These are phyloP conservation scores for Gerris lacustris DNA, from an alignment of 2,888 invertebrate genomes.

Conservation along the genomic window DNA sequence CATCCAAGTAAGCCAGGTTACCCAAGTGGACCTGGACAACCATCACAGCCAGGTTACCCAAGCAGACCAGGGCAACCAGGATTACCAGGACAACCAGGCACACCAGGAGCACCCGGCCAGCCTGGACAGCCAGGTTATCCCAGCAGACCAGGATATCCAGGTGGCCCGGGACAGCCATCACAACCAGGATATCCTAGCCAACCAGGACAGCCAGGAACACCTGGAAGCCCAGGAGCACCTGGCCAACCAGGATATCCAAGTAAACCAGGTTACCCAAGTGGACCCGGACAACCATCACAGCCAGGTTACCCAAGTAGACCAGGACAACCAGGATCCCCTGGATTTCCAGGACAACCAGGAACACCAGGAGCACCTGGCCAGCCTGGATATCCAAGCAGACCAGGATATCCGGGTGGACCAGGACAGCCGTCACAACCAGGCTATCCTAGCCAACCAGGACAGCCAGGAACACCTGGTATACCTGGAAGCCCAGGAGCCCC, in stretches of 20 bases:
- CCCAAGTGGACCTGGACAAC: constrained; percentile 25
- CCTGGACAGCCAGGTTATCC: constrained; percentile 26
- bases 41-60: constrained; percentile 32
- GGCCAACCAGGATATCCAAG: constrained; percentile 32
- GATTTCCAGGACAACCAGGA: constrained; percentile 28
- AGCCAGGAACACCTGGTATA: constrained; percentile 22
- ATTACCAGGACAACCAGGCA: constrained; percentile 32
- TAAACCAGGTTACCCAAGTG: constrained; percentile 32
- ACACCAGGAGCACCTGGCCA: constrained; percentile 27
- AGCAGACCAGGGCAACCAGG: constrained; percentile 33
- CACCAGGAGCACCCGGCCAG: constrained; percentile 32
- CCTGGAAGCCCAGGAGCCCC: constrained; percentile 27
- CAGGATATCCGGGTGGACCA: constrained; percentile 25
- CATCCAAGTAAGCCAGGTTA: constrained; percentile 34
- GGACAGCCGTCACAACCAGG: constrained; percentile 24
- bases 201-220: constrained; percentile 27
- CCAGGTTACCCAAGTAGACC: constrained; percentile 17
- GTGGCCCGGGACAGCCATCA: constrained; percentile 28
- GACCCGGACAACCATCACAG: constrained; percentile 25
- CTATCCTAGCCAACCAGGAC: constrained; percentile 27
- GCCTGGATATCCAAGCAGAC: constrained; percentile 18
- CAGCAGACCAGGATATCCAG: constrained; percentile 31
- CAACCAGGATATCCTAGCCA: constrained; percentile 14
- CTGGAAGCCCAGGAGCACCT: constrained; percentile 25
- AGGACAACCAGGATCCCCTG: constrained; percentile 26